Conservation (phyloP, 2,888 invertebrate species). For the Troides aeacus region DNA sequence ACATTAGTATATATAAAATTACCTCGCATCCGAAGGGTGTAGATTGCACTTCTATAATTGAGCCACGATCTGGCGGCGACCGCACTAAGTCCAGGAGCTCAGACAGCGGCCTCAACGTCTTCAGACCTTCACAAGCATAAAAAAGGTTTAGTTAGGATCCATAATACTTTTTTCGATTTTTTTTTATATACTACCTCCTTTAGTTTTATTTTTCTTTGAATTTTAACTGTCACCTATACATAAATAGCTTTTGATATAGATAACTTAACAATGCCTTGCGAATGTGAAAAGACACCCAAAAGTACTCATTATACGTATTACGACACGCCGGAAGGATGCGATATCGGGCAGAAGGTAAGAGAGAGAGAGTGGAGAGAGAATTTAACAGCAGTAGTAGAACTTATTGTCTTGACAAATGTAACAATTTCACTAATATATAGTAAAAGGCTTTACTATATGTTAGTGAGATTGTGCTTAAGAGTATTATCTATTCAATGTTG, state of each 20-base stretch:
- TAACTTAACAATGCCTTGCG: constrained; percentile 37
- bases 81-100: constrained; percentile 62
- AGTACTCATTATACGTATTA: constrained; percentile 62
- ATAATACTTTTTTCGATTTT: background rate
- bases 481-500: no score
- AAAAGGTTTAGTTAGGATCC: background rate
- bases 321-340: constrained; percentile 65
- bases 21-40: constrained; percentile 74
- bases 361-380: background rate
- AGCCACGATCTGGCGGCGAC: constrained; percentile 61
- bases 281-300: constrained; percentile 36
- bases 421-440: no score
- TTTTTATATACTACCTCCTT: background rate
- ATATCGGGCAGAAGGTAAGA: constrained; percentile 56
- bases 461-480: no score
- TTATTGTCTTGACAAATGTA: no score
- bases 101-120: constrained; percentile 63
- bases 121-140: constrained; percentile 41
- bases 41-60: constrained; percentile 63
- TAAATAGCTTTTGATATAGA: background rate
- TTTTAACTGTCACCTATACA: no score
- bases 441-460: no score
- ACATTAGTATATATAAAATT: background rate
- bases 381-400: no score
- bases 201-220: background rate